Base-by-base conservation (phyloP, 2,888 invertebrate species). In the Aspidiotus rigidus region DNA sequence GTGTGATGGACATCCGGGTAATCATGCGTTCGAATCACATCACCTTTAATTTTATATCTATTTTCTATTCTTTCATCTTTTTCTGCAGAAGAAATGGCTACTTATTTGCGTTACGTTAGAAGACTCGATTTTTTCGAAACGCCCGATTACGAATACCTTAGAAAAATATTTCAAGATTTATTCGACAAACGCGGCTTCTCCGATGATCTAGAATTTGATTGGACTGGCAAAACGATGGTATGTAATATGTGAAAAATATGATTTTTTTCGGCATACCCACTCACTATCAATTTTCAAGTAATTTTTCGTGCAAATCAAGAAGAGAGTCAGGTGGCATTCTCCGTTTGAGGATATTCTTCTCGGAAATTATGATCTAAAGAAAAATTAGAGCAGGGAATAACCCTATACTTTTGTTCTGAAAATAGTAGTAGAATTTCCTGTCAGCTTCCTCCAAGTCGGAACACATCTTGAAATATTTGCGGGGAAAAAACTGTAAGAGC, bases 71-170 rank as follows among this genome's bases (percentile, higher is more conserved):
- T 17, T 56, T 56, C n/a, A 15, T 56, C 5, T 56, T 56, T 16
- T 11, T 49, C 49, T 49, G 49, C 90, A 77, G 98, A 98, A 80
- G 98, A 99, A 82, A 88, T 99, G 85, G 93, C 96, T 73, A 94
- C 93, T 78, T 99, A 99, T 82, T 84, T 99, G 76, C 89, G 96
- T 77, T 99, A 99, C 83, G 98, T 99, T 17, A 76, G 90, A 76
- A 87, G 95, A 79, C 84, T 99, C 80, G 99, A 99, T 83, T 99
- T 99, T 84, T 99, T 98, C 83, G 99, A 99, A 84, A 94, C 95
- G 75, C 99, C 99, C 71, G 98, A 99, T 83, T 99, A 99, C 83
- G 96, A 98, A 81, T 97, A 97, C 84, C 85, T 97, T 80, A 86
- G 95, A 77, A 92, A 92, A 80, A 86, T 96, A 81, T 97, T 97